Conservation (phyloP, 2,888 invertebrate species). For the Ornithoptera alexandrae region DNA sequence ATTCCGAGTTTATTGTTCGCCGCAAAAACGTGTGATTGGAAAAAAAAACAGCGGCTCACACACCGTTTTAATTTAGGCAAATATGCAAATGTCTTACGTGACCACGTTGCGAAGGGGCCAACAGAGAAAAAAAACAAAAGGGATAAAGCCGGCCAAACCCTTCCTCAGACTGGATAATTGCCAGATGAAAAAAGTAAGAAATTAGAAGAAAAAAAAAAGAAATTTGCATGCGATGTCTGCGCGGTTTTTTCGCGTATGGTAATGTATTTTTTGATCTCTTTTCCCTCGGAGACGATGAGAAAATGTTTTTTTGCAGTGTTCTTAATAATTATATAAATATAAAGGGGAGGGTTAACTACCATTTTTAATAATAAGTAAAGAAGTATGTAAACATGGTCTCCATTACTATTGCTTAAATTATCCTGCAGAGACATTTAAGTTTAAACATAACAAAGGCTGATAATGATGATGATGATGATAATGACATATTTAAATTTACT, state of each 20-base stretch:
- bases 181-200: slow-evolving; percentile 60
- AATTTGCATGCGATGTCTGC: slow-evolving; percentile 68
- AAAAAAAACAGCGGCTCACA: slow-evolving; percentile 67
- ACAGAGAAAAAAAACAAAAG: slow-evolving; percentile 62
- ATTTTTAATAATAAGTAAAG: no score
- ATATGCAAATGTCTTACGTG: slow-evolving; percentile 76
- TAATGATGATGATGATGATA: no score
- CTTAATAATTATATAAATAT: no score
- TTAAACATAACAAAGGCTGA: no score
- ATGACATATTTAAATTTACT: no score
- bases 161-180: slow-evolving; percentile 65
- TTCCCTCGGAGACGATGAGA: slow-evolving; percentile 61
- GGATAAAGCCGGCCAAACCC: slow-evolving; percentile 66
- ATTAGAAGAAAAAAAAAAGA: slow-evolving; percentile 60
- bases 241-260: slow-evolving; percentile 57
- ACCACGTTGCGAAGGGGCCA: slow-evolving; percentile 74
- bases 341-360: no score
- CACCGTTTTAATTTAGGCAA: slow-evolving; percentile 67
- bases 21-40: slow-evolving; percentile 72
- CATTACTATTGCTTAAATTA: no score
- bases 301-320: slow-evolving; percentile 56
- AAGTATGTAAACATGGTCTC: no score
- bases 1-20: slow-evolving; percentile 55
- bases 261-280: slow-evolving; percentile 53
- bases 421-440: no score